A percentile compares a stretch with the other conserved stretches of the same genome.
phyloP scores from a whole-genome alignment of 2,113 vertebrate genomes.

The Cathartes aura region DNA sequence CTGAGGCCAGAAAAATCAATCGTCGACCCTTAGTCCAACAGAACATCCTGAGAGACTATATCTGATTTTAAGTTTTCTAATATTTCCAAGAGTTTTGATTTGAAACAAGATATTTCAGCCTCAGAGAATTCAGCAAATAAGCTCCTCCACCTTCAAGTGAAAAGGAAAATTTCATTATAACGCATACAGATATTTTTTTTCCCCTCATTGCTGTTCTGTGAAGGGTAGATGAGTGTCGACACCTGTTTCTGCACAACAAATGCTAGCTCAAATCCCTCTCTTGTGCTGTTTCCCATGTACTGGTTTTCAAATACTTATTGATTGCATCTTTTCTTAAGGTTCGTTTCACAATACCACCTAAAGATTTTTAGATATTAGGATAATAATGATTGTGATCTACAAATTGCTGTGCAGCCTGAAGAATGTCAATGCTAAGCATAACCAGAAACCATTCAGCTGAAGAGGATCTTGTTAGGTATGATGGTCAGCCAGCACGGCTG shows the following conservation, averaged over 20 bases:
- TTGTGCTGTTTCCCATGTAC: background rate
- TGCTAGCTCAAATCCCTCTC: background rate
- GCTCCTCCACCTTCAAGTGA: background rate
- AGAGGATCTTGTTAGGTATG: background rate
- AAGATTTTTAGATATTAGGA: background rate
- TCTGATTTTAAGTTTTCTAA: background rate
- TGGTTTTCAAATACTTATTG: background rate
- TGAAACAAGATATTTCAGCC: background rate
- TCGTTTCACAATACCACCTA: background rate
- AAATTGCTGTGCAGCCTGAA: background rate
- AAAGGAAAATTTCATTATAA: background rate
- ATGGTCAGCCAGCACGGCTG: background rate
- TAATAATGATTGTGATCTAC: background rate
- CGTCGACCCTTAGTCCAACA: background rate
- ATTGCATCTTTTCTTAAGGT: background rate
- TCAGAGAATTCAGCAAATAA: background rate
- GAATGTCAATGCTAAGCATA: background rate
- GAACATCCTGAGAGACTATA: background rate
- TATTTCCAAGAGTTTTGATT: background rate
- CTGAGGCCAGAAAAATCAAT: conserved; percentile 25
- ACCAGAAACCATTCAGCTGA: background rate
- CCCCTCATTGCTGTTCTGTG: background rate
- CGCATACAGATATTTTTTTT: background rate
- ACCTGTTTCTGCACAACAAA: background rate
- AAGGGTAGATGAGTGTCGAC: background rate